Evolutionary conservation across 2,888 invertebrate genomes (phyloP).

Genomic region (Anagyrus pseudococci): DNA sequence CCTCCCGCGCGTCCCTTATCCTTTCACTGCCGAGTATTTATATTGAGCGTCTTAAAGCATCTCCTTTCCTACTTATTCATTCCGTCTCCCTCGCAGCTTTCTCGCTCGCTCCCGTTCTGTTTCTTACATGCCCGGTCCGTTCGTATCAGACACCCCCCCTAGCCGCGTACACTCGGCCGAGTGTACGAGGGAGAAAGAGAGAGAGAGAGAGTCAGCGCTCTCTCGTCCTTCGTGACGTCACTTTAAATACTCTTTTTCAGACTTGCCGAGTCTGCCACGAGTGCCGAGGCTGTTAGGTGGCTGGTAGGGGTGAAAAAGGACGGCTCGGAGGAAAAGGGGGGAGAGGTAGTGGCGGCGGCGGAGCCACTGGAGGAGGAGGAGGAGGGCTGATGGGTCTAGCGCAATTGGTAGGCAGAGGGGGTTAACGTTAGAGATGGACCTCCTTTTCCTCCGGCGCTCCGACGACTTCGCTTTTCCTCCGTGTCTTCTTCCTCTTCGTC

Average conservation of each 20-base stretch:
- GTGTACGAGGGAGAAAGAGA: too few species aligned
- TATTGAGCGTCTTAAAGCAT: constrained; percentile 63
- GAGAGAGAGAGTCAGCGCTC: constrained; percentile 11
- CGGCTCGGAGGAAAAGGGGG: constrained; percentile 4
- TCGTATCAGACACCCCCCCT: too few species aligned
- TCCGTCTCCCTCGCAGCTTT: constrained; percentile 36
- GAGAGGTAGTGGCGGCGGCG: neutral
- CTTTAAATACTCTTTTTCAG: constrained; percentile 59
- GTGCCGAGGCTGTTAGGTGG: too few species aligned
- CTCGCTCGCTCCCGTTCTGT: constrained; percentile 26
- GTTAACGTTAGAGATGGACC: constrained; percentile 28
- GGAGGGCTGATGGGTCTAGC: constrained; percentile 48
- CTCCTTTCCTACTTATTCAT: constrained; percentile 46
- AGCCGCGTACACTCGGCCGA: too few species aligned
- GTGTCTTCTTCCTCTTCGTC: neutral
- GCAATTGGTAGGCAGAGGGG: constrained; percentile 39
- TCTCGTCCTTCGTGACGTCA: constrained; percentile 52
- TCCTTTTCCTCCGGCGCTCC: neutral
- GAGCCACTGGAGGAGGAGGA: constrained; percentile 30
- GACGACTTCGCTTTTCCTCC: neutral
- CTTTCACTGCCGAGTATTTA: constrained; percentile 52
- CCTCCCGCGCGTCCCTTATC: constrained; percentile 20
- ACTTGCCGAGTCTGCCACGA: constrained; percentile 13
- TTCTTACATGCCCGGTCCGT: constrained; percentile 9
- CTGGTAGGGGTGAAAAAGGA: too few species aligned